Evolutionary conservation across 2,113 vertebrate genomes (phyloP).

Genomic region (Chaetops frenatus): DNA sequence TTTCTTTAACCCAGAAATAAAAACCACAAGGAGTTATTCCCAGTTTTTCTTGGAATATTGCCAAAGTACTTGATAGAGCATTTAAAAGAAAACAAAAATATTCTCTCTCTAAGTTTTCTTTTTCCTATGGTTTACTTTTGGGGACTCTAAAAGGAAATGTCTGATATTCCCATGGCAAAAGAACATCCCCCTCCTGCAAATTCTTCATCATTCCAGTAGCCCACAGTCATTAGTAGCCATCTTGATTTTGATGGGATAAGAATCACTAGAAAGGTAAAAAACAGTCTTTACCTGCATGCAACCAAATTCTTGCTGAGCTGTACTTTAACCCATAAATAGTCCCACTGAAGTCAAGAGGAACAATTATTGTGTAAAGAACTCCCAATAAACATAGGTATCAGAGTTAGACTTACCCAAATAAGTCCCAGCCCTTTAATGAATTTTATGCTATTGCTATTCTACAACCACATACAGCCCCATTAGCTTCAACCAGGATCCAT

Average conservation of each 20-base stretch:
- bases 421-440: background rate
- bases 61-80: background rate
- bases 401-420: background rate
- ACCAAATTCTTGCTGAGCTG: background rate
- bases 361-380: background rate
- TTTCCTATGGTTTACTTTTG: background rate
- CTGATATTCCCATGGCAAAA: background rate
- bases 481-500: background rate
- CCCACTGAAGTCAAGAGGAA: background rate
- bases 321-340: background rate
- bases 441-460: background rate
- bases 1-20: conserved; percentile 8
- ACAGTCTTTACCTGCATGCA: background rate
- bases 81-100: background rate
- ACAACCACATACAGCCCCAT: background rate
- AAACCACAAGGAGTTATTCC: conserved; percentile 11
- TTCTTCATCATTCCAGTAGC: background rate
- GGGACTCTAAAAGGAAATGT: background rate
- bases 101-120: background rate
- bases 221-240: background rate
- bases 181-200: background rate
- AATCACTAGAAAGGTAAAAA: background rate
- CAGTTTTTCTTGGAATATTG: background rate
- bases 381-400: background rate
- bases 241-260: background rate